Evolutionary conservation across 2,113 vertebrate genomes (phyloP).

Genomic region (Callopanchax toddi): DNA sequence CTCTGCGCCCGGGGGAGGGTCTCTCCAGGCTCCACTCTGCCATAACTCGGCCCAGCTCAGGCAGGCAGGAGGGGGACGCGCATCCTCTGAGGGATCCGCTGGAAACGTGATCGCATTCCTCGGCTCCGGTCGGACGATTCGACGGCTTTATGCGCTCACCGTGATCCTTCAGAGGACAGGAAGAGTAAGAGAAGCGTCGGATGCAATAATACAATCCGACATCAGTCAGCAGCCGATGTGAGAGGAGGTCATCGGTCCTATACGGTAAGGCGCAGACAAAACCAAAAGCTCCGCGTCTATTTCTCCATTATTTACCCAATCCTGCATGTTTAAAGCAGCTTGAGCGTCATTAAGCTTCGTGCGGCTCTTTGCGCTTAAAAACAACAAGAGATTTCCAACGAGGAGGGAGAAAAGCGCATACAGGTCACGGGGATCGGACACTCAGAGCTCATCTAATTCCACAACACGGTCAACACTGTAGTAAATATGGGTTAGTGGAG

Average conservation of each 20-base stretch:
- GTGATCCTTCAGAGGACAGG: conserved; percentile 24
- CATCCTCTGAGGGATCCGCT: conserved; percentile 57
- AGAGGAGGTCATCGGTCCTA: conserved; percentile 52
- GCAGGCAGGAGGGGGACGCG: conserved; percentile 26
- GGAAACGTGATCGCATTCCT: conserved; percentile 42
- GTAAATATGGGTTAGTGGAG: conserved; percentile 75
- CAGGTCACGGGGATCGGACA: conserved; percentile 9
- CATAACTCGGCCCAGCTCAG: conserved; percentile 51
- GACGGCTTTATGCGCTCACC: conserved; percentile 11
- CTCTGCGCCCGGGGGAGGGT: conserved; percentile 69
- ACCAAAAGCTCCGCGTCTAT: neutral
- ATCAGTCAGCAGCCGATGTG: conserved; percentile 37
- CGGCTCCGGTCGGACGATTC: conserved; percentile 30
- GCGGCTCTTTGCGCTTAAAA: neutral
- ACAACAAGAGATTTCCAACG: neutral
- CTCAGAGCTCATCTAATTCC: neutral
- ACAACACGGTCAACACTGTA: conserved; percentile 3
- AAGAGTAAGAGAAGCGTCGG: conserved; percentile 11
- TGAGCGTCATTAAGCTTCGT: neutral
- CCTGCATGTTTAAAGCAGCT: neutral
- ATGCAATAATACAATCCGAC: neutral
- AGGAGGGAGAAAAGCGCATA: neutral
- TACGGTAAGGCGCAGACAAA: conserved; percentile 60
- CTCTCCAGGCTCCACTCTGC: conserved; percentile 62
- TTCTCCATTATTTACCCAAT: neutral